Conservation (phyloP, 2,797 vertebrate genomes). For the Hydrophis major region DNA sequence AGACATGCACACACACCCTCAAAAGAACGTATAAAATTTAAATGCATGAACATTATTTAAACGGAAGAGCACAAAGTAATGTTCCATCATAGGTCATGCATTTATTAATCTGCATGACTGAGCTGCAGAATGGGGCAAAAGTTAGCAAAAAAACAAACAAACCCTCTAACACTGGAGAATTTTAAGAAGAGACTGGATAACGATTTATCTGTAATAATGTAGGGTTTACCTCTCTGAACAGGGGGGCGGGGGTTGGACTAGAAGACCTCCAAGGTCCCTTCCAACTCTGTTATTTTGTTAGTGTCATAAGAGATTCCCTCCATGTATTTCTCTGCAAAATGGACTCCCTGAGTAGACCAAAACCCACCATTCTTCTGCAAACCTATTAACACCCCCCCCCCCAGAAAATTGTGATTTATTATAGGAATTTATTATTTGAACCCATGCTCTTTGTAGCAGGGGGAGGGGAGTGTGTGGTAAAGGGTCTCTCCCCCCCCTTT, state of each 20-base stretch:
- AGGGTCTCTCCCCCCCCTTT: background rate
- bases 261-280: background rate
- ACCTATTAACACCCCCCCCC: background rate
- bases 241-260: background rate
- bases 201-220: background rate
- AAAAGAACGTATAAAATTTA: background rate
- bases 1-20: background rate
- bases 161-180: background rate
- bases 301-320: background rate
- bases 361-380: background rate
- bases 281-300: background rate
- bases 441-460: too few relatives aligned
- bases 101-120: background rate
- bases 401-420: background rate
- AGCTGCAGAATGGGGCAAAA: background rate
- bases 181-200: background rate
- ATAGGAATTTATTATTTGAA: too few relatives aligned
- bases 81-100: background rate
- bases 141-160: background rate
- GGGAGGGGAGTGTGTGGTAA: rapidly evolving
- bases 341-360: background rate
- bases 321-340: background rate
- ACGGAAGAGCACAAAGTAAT: background rate
- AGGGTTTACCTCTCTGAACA: too few relatives aligned
- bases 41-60: background rate